Evolutionary conservation across 2,797 vertebrate species (phyloP).

Genomic region (Sylvia borin): DNA sequence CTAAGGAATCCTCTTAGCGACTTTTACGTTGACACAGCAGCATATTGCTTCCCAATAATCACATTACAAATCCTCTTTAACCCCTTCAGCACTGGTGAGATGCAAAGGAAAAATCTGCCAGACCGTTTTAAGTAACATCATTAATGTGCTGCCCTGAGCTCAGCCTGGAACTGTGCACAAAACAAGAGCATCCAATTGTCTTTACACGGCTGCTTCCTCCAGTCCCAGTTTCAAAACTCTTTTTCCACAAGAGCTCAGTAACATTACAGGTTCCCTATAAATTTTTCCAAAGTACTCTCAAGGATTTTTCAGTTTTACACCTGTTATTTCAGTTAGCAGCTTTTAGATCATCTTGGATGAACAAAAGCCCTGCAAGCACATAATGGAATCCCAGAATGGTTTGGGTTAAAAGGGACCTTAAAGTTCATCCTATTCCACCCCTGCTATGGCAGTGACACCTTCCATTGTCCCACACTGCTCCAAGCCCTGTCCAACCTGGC

Average conservation of each 20-base stretch:
- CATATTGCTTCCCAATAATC: constrained; percentile 69
- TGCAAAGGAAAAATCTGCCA: background rate
- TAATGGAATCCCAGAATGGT: background rate
- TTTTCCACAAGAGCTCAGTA: background rate
- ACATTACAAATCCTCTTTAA: constrained; percentile 71
- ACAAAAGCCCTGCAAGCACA: background rate
- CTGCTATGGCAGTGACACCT: background rate
- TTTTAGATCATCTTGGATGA: background rate
- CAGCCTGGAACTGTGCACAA: background rate
- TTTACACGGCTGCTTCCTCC: background rate
- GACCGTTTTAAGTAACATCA: background rate
- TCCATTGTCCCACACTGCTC: rapidly evolving
- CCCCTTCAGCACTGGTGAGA: constrained; percentile 22
- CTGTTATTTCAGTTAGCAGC: background rate
- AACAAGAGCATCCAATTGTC: background rate
- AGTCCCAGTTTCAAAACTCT: background rate
- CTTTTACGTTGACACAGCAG: constrained; percentile 68
- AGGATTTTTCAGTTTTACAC: background rate
- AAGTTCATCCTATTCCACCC: rapidly evolving
- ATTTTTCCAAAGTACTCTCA: background rate
- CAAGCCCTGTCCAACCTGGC: rapidly evolving
- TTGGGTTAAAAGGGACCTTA: background rate
- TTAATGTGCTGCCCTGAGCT: constrained; percentile 5
- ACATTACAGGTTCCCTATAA: background rate
- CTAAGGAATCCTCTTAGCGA: constrained; percentile 76